These are phyloP conservation scores for Conopomorpha cramerella DNA, from an alignment of 1,140 invertebrate species.

Conservation along the genomic window DNA sequence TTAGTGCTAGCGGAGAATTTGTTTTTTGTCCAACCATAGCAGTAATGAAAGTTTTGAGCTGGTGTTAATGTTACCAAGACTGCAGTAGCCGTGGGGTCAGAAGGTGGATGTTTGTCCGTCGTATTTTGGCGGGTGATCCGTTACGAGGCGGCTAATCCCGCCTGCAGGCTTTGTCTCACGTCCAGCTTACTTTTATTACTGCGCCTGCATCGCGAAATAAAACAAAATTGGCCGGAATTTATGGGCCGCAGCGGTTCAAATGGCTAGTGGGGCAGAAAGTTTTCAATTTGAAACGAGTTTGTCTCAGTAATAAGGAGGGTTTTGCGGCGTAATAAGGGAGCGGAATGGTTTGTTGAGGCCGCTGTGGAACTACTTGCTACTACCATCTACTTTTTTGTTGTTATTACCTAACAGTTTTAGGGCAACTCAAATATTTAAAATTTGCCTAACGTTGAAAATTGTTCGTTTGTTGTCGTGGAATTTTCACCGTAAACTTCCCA, in stretches of 20 bases:
- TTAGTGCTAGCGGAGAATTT: too few relatives aligned
- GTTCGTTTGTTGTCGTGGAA: too few relatives aligned
- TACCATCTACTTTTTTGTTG: conserved; percentile 56
- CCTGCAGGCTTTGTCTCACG: conserved; percentile 50
- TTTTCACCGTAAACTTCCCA: too few relatives aligned
- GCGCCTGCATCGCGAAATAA: conserved; percentile 56
- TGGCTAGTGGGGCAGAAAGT: conserved; percentile 56
- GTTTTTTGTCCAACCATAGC: too few relatives aligned
- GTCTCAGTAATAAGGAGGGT: conserved; percentile 53
- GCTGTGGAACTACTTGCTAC: conserved; percentile 56
- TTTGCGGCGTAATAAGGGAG: conserved; percentile 51
- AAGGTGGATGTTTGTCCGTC: too few relatives aligned
- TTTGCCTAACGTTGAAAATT: too few relatives aligned
- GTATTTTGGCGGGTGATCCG: too few relatives aligned
- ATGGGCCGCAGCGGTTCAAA: conserved; percentile 44
- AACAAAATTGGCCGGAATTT: conserved; percentile 60
- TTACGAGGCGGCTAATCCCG: conserved; percentile 48
- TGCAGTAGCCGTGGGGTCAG: too few relatives aligned
- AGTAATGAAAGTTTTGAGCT: too few relatives aligned
- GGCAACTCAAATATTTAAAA: too few relatives aligned
- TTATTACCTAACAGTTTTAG: conserved; percentile 49
- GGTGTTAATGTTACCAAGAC: too few relatives aligned
- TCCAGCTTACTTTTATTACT: conserved; percentile 59
- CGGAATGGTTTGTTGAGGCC: conserved; percentile 46
- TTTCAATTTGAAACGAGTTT: conserved; percentile 60